phyloP scores from a whole-genome alignment of 2,797 vertebrate species.

The Macropodus opercularis region DNA sequence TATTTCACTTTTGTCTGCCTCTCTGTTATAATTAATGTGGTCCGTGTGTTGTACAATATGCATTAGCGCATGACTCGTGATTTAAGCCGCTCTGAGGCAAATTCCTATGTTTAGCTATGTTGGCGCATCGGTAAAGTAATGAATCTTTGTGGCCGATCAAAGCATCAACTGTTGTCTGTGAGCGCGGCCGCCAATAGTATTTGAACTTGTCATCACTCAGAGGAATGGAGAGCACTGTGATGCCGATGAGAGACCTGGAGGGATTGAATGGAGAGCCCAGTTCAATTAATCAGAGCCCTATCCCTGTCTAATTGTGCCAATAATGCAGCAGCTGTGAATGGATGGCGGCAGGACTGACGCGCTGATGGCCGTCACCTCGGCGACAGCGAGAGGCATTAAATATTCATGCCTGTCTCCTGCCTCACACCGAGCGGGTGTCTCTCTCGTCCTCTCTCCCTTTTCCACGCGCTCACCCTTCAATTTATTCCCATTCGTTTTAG shows the following conservation, averaged over 20 bases:
- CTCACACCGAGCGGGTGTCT: conserved; percentile 44
- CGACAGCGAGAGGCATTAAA: conserved; percentile 70
- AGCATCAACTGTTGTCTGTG: conserved; percentile 12
- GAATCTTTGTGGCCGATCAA: conserved; percentile 31
- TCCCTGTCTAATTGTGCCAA: conserved; percentile 74
- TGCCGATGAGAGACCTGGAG: conserved; percentile 52
- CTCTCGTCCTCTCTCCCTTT: conserved; percentile 1
- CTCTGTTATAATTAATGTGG: not conserved
- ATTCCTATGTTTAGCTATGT: conserved; percentile 1
- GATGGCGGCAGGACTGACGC: conserved; percentile 61
- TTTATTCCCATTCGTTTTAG: conserved; percentile 45
- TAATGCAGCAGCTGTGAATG: conserved; percentile 70
- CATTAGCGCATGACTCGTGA: not conserved
- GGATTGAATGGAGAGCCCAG: conserved; percentile 50
- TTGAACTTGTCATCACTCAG: conserved; percentile 53
- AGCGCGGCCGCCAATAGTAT: conserved; percentile 46
- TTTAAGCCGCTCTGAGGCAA: conserved; percentile 1
- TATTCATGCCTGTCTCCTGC: conserved; percentile 82
- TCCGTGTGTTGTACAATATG: not conserved
- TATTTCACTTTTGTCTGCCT: not conserved
- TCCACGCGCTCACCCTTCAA: conserved; percentile 17
- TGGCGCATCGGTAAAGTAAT: conserved; percentile 20
- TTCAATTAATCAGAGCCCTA: conserved; percentile 66
- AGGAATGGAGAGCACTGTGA: conserved; percentile 37
- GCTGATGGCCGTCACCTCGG: conserved; percentile 72